These are phyloP conservation scores for Ochotona curzoniae DNA, from an alignment of 2,113 vertebrate species.

Conservation along the genomic window DNA sequence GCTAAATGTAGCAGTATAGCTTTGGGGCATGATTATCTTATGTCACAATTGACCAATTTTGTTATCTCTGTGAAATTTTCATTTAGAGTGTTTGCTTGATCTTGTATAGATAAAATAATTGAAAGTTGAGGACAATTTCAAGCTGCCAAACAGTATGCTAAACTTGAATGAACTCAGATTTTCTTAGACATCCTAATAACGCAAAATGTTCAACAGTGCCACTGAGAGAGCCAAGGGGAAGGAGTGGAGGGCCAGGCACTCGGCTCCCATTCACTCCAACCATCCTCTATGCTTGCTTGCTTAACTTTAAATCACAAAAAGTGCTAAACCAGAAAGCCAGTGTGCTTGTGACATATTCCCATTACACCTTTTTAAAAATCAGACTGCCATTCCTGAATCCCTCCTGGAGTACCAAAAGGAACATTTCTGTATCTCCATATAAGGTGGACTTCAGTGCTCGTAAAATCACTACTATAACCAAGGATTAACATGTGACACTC, in stretches of 20 bases:
- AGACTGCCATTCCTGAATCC: background rate
- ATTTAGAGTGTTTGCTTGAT: constrained; percentile 51
- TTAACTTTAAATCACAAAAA: background rate
- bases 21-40: constrained; percentile 51
- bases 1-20: constrained; percentile 38
- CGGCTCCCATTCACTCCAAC: background rate
- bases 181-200: background rate
- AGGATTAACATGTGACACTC: background rate
- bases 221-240: rapidly evolving
- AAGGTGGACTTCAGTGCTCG: background rate
- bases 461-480: background rate
- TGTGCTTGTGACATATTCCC: background rate
- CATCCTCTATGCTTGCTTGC: background rate
- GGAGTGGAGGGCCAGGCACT: background rate
- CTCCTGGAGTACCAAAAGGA: background rate
- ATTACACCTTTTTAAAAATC: background rate
- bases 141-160: background rate
- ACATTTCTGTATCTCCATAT: background rate
- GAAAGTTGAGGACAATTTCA: constrained; percentile 34
- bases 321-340: background rate
- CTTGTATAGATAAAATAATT: constrained; percentile 18
- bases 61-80: constrained; percentile 55
- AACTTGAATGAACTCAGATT: background rate
- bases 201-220: background rate
- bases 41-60: constrained; percentile 42